These are phyloP conservation scores for Elymnias hypermnestra DNA, from an alignment of 1,140 invertebrate species.

Conservation along the genomic window DNA sequence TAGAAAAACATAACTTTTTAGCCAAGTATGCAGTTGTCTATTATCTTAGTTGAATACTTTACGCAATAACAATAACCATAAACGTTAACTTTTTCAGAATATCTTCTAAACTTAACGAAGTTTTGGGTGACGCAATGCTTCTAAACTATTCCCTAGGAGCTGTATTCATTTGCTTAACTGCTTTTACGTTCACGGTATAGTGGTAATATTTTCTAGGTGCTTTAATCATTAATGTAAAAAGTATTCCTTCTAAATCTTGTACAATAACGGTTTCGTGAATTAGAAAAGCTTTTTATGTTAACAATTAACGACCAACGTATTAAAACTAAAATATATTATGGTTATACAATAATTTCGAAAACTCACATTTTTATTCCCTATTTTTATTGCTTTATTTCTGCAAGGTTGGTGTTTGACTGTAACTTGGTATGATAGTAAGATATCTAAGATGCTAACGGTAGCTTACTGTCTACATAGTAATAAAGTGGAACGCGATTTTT, in stretches of 20 bases:
- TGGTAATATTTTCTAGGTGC: constrained; percentile 15
- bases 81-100: constrained; percentile 43
- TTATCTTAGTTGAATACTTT: constrained; percentile 6
- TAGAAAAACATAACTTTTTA: constrained; percentile 40
- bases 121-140: constrained; percentile 51
- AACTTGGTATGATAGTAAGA: too few species aligned
- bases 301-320: too few species aligned
- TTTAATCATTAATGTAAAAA: too few species aligned
- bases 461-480: too few species aligned
- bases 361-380: neutral
- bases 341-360: too few species aligned
- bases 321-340: too few species aligned
- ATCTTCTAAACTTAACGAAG: constrained; percentile 34
- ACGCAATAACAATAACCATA: constrained; percentile 19
- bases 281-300: too few species aligned
- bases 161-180: constrained; percentile 54
- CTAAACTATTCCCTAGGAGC: constrained; percentile 50
- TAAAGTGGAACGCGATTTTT: too few species aligned
- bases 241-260: too few species aligned
- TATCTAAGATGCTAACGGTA: too few species aligned
- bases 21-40: constrained; percentile 30
- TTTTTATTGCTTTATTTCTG: neutral
- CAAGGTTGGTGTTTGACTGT: too few species aligned
- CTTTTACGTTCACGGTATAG: constrained; percentile 47
- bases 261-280: too few species aligned